These are phyloP conservation scores for Morinoia aosen DNA, from an alignment of 2,888 invertebrate genomes.

Conservation along the genomic window DNA sequence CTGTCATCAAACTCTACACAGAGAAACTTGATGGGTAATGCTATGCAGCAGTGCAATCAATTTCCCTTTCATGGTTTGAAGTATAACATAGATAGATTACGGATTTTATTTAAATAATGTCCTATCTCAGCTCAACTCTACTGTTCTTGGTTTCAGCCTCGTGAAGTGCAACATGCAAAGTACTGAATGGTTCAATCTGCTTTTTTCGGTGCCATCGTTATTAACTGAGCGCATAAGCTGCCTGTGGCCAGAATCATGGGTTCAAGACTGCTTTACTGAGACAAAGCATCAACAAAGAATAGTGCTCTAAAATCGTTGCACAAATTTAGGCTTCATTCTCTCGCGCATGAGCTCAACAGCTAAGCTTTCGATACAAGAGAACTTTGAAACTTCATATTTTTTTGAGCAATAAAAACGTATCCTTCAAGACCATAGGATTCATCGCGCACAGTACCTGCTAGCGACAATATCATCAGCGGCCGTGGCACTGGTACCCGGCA, in stretches of 20 bases:
- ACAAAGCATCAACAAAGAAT: neutral
- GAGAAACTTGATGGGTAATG: too few relatives aligned
- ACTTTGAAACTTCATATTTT: neutral
- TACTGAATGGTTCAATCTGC: neutral
- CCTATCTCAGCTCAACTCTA: neutral
- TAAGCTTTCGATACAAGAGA: neutral
- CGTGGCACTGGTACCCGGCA: neutral
- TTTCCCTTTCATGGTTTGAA: neutral
- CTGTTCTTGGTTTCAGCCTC: neutral
- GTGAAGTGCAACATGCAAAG: neutral
- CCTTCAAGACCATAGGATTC: neutral
- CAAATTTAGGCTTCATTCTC: neutral
- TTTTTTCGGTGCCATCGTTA: neutral
- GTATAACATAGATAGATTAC: neutral
- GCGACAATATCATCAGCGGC: conserved; percentile 21
- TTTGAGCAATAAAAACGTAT: neutral
- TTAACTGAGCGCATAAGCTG: too few relatives aligned
- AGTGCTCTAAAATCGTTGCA: neutral
- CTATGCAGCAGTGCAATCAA: neutral
- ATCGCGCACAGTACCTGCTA: neutral
- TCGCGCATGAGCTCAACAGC: neutral
- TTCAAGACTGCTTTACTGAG: neutral
- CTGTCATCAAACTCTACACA: too few relatives aligned
- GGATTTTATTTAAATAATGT: neutral
- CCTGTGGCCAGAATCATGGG: neutral